Percentiles rank a stretch among this genome's conserved stretches.
Evolutionary conservation across 35 echinoderm and acorn worm genomes (phyloP).

Genomic region (Amphiura filiformis): DNA sequence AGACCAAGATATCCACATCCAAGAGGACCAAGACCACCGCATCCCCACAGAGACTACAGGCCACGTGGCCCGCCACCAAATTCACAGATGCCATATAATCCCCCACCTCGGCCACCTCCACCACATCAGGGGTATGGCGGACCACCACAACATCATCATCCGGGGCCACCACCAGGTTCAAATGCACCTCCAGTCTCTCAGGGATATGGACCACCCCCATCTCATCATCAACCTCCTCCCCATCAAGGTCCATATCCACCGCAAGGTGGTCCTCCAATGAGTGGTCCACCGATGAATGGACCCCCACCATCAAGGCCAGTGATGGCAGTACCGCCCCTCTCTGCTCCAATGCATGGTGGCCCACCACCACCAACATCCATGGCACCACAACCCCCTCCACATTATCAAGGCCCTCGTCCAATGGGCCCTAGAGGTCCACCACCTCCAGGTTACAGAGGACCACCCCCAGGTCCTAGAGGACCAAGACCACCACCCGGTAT

Average conservation of each 20-base stretch:
- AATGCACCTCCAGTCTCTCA: background rate
- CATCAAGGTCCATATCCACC: background rate
- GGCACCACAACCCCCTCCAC: background rate
- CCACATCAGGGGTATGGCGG: background rate
- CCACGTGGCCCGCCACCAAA: background rate
- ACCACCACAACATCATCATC: background rate
- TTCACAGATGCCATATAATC: background rate
- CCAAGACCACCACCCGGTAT: constrained; percentile 7
- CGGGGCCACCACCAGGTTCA: constrained; percentile 13
- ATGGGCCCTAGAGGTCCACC: constrained; percentile 5
- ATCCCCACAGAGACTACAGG: background rate
- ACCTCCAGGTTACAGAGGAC: background rate
- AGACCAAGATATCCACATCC: too few species aligned
- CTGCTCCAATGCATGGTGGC: background rate
- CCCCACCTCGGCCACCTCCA: background rate
- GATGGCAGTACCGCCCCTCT: background rate
- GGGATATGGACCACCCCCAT: constrained; percentile 13
- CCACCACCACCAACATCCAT: constrained; percentile 1
- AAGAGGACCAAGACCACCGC: background rate
- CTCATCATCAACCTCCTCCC: background rate
- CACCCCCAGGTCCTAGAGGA: constrained; percentile 11
- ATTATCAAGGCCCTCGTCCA: background rate
- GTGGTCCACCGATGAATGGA: background rate
- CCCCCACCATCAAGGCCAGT: constrained; percentile 5
- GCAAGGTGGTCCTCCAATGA: background rate